These are phyloP conservation scores for Phyllopteryx taeniolatus DNA, from an alignment of 2,113 vertebrate genomes.

Conservation along the genomic window DNA sequence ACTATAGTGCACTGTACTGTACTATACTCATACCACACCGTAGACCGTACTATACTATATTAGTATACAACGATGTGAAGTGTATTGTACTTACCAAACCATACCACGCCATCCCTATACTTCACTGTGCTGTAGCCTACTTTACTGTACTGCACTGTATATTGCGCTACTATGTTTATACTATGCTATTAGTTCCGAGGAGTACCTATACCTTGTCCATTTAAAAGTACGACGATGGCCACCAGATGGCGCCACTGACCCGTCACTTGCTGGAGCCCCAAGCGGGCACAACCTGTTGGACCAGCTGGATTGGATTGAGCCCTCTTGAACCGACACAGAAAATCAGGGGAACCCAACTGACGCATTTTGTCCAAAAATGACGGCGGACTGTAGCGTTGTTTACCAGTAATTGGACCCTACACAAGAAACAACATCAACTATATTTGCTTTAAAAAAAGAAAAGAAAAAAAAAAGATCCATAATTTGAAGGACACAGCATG, in stretches of 20 bases:
- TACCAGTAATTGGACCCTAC: neutral
- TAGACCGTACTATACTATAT: neutral
- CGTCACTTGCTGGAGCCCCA: neutral
- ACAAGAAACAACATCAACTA: neutral
- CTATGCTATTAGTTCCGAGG: no score
- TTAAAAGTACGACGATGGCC: neutral
- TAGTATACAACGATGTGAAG: neutral
- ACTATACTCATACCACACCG: neutral
- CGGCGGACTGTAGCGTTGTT: neutral
- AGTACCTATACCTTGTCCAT: neutral
- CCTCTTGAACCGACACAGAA: neutral
- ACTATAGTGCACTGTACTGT: neutral
- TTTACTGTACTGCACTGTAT: neutral
- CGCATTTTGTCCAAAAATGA: neutral
- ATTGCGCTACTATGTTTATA: no score
- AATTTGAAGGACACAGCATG: neutral
- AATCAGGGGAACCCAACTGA: neutral
- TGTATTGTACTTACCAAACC: neutral
- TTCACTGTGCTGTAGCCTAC: neutral
- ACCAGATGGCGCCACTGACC: conserved; percentile 1
- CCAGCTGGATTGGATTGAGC: neutral
- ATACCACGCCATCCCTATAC: neutral
- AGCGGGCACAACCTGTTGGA: conserved; percentile 1
- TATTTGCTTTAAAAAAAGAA: no score
- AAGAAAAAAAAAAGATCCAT: neutral